phyloP scores from a whole-genome alignment of 2,888 invertebrate species.

The Pollenia amentaria region DNA sequence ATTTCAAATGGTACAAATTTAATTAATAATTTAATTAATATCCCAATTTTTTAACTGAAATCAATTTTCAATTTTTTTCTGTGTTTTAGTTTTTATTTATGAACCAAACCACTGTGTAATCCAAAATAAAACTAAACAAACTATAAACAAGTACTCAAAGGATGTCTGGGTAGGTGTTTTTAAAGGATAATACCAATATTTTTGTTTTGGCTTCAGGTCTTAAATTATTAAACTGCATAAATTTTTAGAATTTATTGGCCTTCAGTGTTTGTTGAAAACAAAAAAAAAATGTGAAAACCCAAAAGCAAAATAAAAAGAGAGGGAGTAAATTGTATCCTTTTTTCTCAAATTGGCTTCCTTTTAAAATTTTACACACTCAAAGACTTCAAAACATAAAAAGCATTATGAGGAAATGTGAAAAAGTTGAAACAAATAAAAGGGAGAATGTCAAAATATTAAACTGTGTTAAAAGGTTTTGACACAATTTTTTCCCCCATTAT shows the following conservation, averaged over 20 bases:
- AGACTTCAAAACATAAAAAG: not conserved
- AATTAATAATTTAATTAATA: no score
- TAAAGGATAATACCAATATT: not conserved
- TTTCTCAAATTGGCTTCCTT: constrained; percentile 26
- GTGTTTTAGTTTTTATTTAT: no score
- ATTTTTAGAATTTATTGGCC: constrained; percentile 34
- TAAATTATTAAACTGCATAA: constrained; percentile 19
- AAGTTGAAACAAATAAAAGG: not conserved
- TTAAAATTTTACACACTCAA: constrained; percentile 1
- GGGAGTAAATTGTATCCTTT: not conserved
- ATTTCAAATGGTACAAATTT: no score
- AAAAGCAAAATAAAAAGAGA: not conserved
- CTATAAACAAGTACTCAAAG: not conserved
- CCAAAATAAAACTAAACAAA: not conserved
- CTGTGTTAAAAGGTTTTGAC: constrained; percentile 27
- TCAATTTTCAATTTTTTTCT: no score
- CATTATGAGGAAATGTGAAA: not conserved
- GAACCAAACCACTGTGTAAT: no score
- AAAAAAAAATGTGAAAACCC: not conserved
- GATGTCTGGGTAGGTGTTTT: not conserved
- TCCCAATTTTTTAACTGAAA: no score
- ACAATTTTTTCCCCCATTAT: not conserved
- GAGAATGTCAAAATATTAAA: not conserved
- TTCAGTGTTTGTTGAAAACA: constrained; percentile 26
- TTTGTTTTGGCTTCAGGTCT: not conserved